Evolutionary conservation across 1,140 invertebrate genomes (phyloP).

Genomic region (Caenorhabditis inopinata): DNA sequence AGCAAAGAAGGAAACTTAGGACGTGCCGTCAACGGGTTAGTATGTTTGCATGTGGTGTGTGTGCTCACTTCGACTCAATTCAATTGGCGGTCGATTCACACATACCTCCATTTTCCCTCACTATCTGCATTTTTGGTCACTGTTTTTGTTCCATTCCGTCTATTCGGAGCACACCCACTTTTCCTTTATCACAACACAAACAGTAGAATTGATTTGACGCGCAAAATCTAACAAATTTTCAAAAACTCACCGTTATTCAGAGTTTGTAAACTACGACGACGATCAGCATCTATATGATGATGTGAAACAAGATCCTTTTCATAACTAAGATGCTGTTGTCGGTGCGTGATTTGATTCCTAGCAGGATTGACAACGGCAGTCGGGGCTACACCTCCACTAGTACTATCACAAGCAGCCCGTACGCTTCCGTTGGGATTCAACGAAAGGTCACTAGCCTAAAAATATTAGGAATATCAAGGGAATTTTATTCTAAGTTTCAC

Average conservation of each 20-base stretch:
- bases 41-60: slow-evolving; percentile 27
- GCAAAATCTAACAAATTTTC: neutral
- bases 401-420: slow-evolving; percentile 19
- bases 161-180: neutral
- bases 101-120: neutral
- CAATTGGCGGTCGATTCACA: slow-evolving; percentile 25
- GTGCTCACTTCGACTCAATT: slow-evolving; percentile 23
- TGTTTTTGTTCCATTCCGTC: slow-evolving; percentile 3
- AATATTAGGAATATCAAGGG: slow-evolving; percentile 67
- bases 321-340: neutral
- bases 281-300: neutral
- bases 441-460: neutral
- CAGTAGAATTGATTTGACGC: too few species aligned
- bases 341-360: neutral
- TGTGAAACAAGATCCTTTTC: neutral
- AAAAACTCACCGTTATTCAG: neutral
- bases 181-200: neutral
- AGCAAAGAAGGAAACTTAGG: slow-evolving; percentile 5
- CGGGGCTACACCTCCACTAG: neutral
- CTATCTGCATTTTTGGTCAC: neutral
- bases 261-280: neutral
- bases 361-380: neutral
- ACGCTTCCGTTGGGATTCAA: slow-evolving; percentile 2
- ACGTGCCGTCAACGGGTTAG: slow-evolving; percentile 13
- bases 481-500: slow-evolving; percentile 63